Evolutionary conservation across 2,888 invertebrate species (phyloP), one percentile per base, ranked within the genome.

Genomic region (Hemaris fuciformis): DNA sequence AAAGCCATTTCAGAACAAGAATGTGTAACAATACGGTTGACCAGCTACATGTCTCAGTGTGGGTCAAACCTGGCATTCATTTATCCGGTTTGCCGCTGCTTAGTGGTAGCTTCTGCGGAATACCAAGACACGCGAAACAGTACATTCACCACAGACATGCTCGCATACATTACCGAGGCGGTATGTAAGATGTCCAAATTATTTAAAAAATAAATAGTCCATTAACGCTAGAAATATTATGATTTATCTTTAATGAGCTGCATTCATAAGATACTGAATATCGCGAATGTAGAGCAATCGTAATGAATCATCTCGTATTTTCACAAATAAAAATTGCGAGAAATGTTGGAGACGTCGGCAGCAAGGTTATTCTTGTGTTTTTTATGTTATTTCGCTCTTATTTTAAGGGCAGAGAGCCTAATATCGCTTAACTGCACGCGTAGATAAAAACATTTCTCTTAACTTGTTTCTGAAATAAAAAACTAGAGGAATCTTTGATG

Each of bases 281-380:
- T 45, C 43, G 10, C 43, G 38, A 38, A 38, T 53, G 18, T 53
- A 18, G 27, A 53, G 53, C 53, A 53, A 31, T 53, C 27, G 18
- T 53, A 53, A 53, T 53, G 31, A 53, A 31, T 31, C 31, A 48
- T 53, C 18, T 53, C 53, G 25, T 48, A 27, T 65, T 67, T 66
- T 65, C 59, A 59, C 18, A 53, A 53, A 53, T 31, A 53, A 53
- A 48, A 48, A 48, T 48, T 25, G n/a, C 2, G 48, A 48, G 25
- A 48, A 27, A 8, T 15, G 27, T 25, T 48, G 27, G 15, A 25
- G n/a, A 25, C 48, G 10, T 53, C 27, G 18, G 23, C 23, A 53
- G 18, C 27, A 48, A 15, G n/a, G 15, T 31, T 18, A 10, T 27
- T 53, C 27, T 10, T 7, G 27, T 8, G 8, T 6, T 25, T 27